These are phyloP conservation scores for Trachops cirrhosus DNA, from an alignment of 2,797 vertebrate species.

Conservation along the genomic window DNA sequence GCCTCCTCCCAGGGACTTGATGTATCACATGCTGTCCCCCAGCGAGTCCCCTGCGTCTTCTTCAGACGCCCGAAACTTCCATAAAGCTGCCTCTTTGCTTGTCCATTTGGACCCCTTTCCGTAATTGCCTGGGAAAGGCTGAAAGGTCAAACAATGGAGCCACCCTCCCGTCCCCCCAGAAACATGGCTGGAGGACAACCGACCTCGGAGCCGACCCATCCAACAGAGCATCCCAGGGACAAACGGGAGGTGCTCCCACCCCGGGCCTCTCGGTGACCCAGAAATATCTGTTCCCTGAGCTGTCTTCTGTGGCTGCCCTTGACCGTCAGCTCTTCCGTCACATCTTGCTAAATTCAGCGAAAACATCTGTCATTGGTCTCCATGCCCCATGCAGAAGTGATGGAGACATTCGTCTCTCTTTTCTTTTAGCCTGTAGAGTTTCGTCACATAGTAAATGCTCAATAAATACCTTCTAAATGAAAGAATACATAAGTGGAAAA, in stretches of 20 bases:
- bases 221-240: background rate
- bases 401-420: accelerated
- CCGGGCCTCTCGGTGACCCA: background rate
- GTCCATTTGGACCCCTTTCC: background rate
- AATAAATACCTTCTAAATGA: background rate
- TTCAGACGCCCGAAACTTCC: background rate
- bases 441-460: background rate
- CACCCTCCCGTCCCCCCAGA: background rate
- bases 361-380: background rate
- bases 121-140: background rate
- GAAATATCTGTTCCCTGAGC: background rate
- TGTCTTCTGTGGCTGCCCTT: background rate
- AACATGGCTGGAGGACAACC: background rate
- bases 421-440: background rate
- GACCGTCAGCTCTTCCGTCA: background rate
- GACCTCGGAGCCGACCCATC: background rate
- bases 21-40: accelerated
- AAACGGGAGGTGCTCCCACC: accelerated
- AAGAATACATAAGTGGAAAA: background rate
- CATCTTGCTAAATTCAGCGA: background rate
- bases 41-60: background rate
- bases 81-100: background rate
- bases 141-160: background rate
- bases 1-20: background rate
- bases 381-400: accelerated